These are phyloP conservation scores for Corythornis leucogaster DNA, from an alignment of 2,797 vertebrate genomes.

Conservation along the genomic window DNA sequence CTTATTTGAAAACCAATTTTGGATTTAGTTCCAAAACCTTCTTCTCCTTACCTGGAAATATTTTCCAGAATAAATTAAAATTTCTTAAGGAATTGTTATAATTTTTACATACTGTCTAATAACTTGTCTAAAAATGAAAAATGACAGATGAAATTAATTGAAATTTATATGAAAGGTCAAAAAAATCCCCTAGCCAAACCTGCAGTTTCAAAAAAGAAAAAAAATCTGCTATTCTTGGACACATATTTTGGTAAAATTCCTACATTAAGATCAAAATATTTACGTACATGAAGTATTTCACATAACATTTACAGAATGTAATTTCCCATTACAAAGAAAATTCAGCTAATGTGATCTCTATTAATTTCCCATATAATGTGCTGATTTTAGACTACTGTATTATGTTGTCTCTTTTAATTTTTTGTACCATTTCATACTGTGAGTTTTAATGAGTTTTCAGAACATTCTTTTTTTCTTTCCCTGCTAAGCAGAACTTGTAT, in stretches of 20 bases:
- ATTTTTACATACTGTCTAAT: background rate
- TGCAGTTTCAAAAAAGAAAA: background rate
- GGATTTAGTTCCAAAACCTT: background rate
- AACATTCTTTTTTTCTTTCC: conserved; percentile 34
- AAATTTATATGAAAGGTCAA: background rate
- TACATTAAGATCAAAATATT: background rate
- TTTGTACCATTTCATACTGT: conserved; percentile 74
- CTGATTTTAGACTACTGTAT: conserved; percentile 68
- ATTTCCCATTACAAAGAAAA: conserved; percentile 67
- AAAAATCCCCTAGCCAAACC: background rate
- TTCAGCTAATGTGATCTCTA: conserved; percentile 10
- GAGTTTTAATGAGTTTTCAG: conserved; percentile 73
- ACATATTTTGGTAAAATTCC: background rate
- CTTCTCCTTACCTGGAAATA: background rate
- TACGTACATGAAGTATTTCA: background rate
- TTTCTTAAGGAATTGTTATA: background rate
- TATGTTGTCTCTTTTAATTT: conserved; percentile 62
- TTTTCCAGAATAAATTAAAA: background rate
- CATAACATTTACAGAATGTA: conserved; percentile 27
- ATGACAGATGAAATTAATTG: background rate
- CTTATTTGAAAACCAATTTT: background rate
- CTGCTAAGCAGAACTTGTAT: conserved; percentile 56
- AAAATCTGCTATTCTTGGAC: background rate
- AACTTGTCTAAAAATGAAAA: background rate
- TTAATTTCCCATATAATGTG: conserved; percentile 59